Conservation (phyloP, 2,113 vertebrate genomes). For the Stomatorhinus ivindoensis region DNA sequence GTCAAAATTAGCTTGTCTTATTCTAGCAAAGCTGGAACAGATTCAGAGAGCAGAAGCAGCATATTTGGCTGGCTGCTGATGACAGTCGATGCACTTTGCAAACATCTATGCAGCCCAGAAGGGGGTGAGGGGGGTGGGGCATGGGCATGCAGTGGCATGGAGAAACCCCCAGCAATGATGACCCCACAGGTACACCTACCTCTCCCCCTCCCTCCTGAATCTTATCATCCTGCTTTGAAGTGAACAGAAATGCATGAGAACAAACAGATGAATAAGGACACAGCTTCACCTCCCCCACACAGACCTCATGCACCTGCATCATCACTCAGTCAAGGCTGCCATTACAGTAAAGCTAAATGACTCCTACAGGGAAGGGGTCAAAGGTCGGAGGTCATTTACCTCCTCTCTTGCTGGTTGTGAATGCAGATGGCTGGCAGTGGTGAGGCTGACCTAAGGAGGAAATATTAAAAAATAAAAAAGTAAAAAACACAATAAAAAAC, state of each 20-base stretch:
- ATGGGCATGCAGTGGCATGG: background rate
- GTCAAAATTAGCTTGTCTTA: background rate
- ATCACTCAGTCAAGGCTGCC: background rate
- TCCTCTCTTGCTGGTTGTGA: slow-evolving; percentile 35
- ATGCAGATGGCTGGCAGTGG: slow-evolving; percentile 18
- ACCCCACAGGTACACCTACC: background rate
- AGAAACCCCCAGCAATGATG: background rate
- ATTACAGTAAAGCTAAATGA: background rate
- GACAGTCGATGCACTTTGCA: slow-evolving; percentile 2
- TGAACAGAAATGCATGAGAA: background rate
- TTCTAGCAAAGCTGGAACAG: background rate
- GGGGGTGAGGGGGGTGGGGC: background rate
- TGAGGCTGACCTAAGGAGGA: slow-evolving; percentile 28
- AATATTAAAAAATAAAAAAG: background rate
- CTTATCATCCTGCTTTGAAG: background rate
- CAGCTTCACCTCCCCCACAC: background rate
- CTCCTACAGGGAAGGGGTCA: background rate
- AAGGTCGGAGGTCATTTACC: slow-evolving; percentile 37
- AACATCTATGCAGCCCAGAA: background rate
- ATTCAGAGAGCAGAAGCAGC: background rate
- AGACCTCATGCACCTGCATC: background rate
- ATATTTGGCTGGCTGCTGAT: background rate
- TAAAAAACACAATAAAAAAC: background rate
- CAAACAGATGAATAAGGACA: slow-evolving; percentile 1
- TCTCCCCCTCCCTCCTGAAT: background rate